Evolutionary conservation across 2,113 vertebrate species (phyloP), one percentile per base, ranked within the genome.

Genomic region (Chloroceryle aenea): DNA sequence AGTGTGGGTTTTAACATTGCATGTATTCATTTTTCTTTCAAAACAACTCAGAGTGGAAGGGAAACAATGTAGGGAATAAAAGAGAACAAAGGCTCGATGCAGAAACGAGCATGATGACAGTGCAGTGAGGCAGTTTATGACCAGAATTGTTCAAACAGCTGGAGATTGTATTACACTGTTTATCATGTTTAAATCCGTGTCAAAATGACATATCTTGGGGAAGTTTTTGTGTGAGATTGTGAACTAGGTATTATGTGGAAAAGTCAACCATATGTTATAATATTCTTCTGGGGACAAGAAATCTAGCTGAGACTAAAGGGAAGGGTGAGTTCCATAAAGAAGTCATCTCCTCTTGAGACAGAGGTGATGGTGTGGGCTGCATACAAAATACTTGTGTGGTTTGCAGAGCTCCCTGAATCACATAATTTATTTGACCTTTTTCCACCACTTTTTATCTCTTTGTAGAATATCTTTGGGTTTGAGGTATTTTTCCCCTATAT

Each of bases 171-270:
- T 96, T 96, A 83, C 95, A 80, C 82, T 96, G 93, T 97, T 96
- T 97, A 94, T 97, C 95, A 95, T 90, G 82, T 96, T 94, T 96
- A 97, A 97, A 92, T 76, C 93, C 56, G 3, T 94, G 96, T 97
- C 95, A 93, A 88, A 95, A 93, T 86, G 91, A 90, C 93, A 84
- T 77, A 95, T 66, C 88, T 59, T 63, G 55, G 80, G 91, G 87
- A 95, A 88, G 87, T 55, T 93, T 94, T 80, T 93, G 90, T 89
- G 87, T 91, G 91, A 94, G 93, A 80, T 38, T 94, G 76, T 87
- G 96, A 93, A 58, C 74, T 74, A 93, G 82, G 94, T 94, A 90
- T 96, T 90, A 56, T 80, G 67, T 69, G 85, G 13, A 80, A 78
- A 96, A 96, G 90, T 79, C 87, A 84, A 42, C 95, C 96, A 86